Evolutionary conservation across 2,797 vertebrate species (phyloP).

Genomic region (Rhynchonycteris naso): DNA sequence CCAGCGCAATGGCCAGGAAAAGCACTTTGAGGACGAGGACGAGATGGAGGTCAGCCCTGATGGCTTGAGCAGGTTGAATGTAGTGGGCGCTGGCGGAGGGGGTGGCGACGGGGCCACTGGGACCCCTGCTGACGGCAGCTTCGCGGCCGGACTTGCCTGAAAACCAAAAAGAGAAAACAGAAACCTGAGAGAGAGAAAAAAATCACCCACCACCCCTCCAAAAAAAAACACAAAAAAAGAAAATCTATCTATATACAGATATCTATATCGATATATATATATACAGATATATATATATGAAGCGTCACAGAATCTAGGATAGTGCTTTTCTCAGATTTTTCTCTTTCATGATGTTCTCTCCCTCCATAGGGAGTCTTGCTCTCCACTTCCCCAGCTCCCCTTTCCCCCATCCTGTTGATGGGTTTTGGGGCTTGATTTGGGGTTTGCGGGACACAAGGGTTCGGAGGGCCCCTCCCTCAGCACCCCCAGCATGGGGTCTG

Average conservation of each 20-base stretch:
- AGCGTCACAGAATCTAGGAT: constrained; percentile 92
- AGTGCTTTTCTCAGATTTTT: constrained; percentile 88
- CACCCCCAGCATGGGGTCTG: not conserved
- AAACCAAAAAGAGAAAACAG: constrained; percentile 83
- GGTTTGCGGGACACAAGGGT: constrained; percentile 24
- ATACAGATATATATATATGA: constrained; percentile 81
- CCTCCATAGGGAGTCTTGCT: constrained; percentile 57
- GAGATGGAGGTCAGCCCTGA: constrained; percentile 85
- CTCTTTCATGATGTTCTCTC: constrained; percentile 78
- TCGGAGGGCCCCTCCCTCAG: not conserved
- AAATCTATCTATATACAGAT: constrained; percentile 87
- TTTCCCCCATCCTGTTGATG: not conserved
- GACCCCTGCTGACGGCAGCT: constrained; percentile 79
- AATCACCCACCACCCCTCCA: constrained; percentile 60
- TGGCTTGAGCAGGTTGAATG: constrained; percentile 83
- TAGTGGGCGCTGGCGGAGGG: constrained; percentile 81
- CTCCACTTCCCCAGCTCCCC: constrained; percentile 66
- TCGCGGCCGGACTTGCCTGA: constrained; percentile 85
- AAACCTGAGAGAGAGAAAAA: constrained; percentile 49
- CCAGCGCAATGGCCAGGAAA: constrained; percentile 77
- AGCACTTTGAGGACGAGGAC: constrained; percentile 81
- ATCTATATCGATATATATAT: constrained; percentile 88
- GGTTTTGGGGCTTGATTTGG: constrained; percentile 46
- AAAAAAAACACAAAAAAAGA: constrained; percentile 77
- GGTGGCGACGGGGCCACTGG: constrained; percentile 81